Percentiles rank a stretch among this genome's conserved stretches.
Evolutionary conservation across 2,797 vertebrate species (phyloP).

Genomic region (Cyprinodon diabolis): DNA sequence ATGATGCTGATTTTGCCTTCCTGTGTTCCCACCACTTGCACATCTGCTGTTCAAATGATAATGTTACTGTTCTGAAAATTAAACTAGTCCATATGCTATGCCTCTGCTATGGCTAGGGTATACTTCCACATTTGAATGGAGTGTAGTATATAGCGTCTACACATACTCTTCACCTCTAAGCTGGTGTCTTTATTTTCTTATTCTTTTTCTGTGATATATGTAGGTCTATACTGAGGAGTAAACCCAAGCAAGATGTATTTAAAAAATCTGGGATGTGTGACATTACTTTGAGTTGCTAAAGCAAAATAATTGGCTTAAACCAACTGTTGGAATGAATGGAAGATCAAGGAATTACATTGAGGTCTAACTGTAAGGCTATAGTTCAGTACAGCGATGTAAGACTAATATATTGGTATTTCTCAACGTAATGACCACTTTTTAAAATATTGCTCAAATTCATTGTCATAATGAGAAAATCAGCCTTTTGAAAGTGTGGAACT

Average conservation of each 20-base stretch:
- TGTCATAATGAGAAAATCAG: background rate
- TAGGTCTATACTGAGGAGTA: background rate
- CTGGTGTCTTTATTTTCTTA: background rate
- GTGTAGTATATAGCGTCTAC: too few species aligned
- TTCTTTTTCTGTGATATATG: background rate
- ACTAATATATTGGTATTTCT: background rate
- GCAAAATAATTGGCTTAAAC: background rate
- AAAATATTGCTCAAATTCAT: background rate
- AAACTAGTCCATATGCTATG: background rate
- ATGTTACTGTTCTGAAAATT: background rate
- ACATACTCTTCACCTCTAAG: background rate
- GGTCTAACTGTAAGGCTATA: background rate
- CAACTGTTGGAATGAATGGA: background rate
- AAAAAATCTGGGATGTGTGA: background rate
- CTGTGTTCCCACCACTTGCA: constrained; percentile 58
- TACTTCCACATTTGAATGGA: background rate
- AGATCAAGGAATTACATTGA: background rate
- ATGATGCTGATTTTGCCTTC: constrained; percentile 46
- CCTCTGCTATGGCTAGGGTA: background rate
- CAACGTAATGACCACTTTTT: background rate
- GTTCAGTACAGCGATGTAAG: background rate
- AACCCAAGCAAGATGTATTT: background rate
- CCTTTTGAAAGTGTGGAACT: background rate
- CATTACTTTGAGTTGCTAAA: background rate
- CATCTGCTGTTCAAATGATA: constrained; percentile 56